phyloP scores from a whole-genome alignment of 2,797 vertebrate genomes.

The Nothura maculosa region DNA sequence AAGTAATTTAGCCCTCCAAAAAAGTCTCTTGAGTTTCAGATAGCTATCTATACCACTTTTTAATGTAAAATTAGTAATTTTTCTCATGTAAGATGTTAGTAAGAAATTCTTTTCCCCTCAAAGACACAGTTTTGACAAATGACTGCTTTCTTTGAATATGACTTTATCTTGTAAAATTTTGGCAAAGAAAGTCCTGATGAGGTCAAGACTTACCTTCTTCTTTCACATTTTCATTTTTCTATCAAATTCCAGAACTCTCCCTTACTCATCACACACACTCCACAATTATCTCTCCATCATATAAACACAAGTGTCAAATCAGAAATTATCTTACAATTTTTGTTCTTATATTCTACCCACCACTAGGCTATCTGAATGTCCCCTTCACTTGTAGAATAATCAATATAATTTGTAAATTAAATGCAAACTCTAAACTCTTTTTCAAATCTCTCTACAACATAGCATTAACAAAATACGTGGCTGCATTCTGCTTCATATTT shows the following conservation, averaged over 20 bases:
- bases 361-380: accelerated
- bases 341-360: neutral
- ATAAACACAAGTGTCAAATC: neutral
- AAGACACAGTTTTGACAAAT: neutral
- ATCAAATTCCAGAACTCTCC: neutral
- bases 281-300: neutral
- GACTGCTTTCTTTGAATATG: neutral
- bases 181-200: neutral
- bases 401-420: neutral
- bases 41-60: neutral
- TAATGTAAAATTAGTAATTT: neutral
- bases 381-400: neutral
- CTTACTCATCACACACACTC: neutral
- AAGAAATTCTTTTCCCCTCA: neutral
- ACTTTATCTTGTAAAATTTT: neutral
- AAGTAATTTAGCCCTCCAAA: neutral
- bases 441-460: neutral
- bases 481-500: neutral
- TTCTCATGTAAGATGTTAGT: neutral
- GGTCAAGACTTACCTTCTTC: neutral
- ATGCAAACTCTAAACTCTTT: neutral
- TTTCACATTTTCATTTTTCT: neutral
- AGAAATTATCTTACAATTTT: neutral
- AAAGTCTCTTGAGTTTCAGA: neutral
- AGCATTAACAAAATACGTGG: neutral